A percentile compares a stretch with the other conserved stretches of the same genome.
These are phyloP conservation scores for Megalonaias nervosa DNA, from an alignment of 1,140 invertebrate species.

Conservation along the genomic window DNA sequence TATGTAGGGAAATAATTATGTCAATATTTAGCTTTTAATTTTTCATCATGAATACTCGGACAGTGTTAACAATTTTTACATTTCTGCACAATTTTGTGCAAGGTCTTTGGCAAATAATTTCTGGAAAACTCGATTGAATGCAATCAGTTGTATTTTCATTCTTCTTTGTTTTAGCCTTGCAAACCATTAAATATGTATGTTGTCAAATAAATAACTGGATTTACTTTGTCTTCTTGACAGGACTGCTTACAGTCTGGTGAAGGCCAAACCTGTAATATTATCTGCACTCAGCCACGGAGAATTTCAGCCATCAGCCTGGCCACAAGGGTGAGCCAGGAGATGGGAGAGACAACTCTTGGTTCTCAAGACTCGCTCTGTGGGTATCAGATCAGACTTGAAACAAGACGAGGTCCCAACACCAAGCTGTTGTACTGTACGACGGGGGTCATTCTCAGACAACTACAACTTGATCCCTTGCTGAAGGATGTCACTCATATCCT, in stretches of 20 bases:
- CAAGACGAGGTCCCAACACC: slow-evolving; percentile 51
- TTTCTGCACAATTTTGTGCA: too few relatives aligned
- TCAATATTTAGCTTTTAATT: too few relatives aligned
- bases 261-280: slow-evolving; percentile 87
- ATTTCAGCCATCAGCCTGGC: slow-evolving; percentile 98
- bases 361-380: slow-evolving; percentile 59
- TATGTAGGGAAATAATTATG: too few relatives aligned
- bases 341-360: slow-evolving; percentile 76
- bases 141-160: too few relatives aligned
- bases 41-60: too few relatives aligned
- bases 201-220: too few relatives aligned
- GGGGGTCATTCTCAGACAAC: slow-evolving; percentile 68
- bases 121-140: too few relatives aligned
- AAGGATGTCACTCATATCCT: slow-evolving; percentile 61
- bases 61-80: too few relatives aligned
- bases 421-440: slow-evolving; percentile 67
- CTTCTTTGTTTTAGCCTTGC: too few relatives aligned
- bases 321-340: slow-evolving; percentile 89
- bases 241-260: slow-evolving; percentile 39
- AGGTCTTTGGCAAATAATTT: too few relatives aligned
- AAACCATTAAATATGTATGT: too few relatives aligned
- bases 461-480: slow-evolving; percentile 74
- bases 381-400: slow-evolving; percentile 69
- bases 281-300: slow-evolving; percentile 95
- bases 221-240: slow-evolving; percentile 19